Evolutionary conservation across 2,113 vertebrate species (phyloP).

Genomic region (Piliocolobus tephrosceles): DNA sequence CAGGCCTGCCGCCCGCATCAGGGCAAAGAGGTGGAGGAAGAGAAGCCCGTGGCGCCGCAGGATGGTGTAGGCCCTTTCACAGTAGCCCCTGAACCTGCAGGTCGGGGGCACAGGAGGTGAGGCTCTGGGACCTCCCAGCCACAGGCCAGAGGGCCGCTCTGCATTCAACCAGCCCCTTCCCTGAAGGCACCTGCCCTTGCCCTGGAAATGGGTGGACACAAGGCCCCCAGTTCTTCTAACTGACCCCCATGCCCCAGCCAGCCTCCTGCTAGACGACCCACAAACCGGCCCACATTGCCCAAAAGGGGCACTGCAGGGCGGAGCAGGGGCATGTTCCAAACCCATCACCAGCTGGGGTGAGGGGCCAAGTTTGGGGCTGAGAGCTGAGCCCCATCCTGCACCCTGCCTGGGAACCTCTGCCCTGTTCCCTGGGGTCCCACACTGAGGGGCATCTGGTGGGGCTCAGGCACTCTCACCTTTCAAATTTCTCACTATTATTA

Average conservation of each 20-base stretch:
- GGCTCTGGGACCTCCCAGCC: background rate
- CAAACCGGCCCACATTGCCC: background rate
- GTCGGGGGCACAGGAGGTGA: fast-evolving
- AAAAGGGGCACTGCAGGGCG: background rate
- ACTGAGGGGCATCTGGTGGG: fast-evolving
- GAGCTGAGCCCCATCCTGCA: background rate
- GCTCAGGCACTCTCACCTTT: slow-evolving; percentile 85
- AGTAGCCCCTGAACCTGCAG: slow-evolving; percentile 94
- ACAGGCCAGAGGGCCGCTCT: background rate
- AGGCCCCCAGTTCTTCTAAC: background rate
- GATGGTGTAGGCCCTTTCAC: slow-evolving; percentile 96
- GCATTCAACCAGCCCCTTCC: background rate
- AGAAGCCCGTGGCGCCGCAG: slow-evolving; percentile 94
- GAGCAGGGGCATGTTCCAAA: too few species aligned
- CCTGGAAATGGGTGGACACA: background rate
- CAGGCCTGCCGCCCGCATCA: slow-evolving; percentile 98
- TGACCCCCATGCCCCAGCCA: background rate
- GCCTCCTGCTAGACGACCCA: fast-evolving
- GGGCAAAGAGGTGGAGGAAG: slow-evolving; percentile 96
- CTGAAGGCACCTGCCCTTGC: background rate
- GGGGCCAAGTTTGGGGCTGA: background rate
- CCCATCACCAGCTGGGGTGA: background rate
- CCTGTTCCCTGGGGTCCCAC: background rate
- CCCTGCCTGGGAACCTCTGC: background rate
- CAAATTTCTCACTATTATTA: slow-evolving; percentile 97